Percentiles rank a stretch among this genome's conserved stretches.
Evolutionary conservation across 2,113 vertebrate genomes (phyloP).

Genomic region (Sylvilagus bachmani): DNA sequence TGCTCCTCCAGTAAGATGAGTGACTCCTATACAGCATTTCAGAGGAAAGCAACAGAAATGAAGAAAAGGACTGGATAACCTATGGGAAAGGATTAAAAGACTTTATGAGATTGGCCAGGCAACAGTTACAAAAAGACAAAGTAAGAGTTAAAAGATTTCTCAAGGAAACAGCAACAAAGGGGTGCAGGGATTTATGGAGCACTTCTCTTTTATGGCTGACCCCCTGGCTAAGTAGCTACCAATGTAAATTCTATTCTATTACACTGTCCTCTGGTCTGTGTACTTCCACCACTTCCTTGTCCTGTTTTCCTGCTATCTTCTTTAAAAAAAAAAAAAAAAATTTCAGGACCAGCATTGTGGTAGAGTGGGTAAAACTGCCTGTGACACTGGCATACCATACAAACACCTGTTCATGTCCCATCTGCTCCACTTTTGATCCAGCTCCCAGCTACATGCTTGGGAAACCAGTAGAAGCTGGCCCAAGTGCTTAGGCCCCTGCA

Average conservation of each 20-base stretch:
- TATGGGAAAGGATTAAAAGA: not conserved
- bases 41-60: slow-evolving; percentile 39
- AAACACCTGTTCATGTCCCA: no score
- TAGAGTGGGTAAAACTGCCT: no score
- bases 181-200: not conserved
- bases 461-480: no score
- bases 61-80: not conserved
- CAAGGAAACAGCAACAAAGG: not conserved
- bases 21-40: not conserved
- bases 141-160: not conserved
- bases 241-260: not conserved
- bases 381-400: no score
- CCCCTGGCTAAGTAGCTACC: not conserved
- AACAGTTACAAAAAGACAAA: not conserved
- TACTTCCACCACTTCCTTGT: not conserved
- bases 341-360: no score
- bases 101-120: not conserved
- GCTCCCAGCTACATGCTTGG: no score
- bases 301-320: not conserved
- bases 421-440: no score
- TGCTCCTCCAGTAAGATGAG: slow-evolving; percentile 7
- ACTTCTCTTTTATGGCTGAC: not conserved
- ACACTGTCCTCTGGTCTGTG: not conserved
- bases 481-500: no score
- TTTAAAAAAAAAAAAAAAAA: no score